Conservation (phyloP, 92 coral and sea anemone species). For the Ricordea florida region DNA sequence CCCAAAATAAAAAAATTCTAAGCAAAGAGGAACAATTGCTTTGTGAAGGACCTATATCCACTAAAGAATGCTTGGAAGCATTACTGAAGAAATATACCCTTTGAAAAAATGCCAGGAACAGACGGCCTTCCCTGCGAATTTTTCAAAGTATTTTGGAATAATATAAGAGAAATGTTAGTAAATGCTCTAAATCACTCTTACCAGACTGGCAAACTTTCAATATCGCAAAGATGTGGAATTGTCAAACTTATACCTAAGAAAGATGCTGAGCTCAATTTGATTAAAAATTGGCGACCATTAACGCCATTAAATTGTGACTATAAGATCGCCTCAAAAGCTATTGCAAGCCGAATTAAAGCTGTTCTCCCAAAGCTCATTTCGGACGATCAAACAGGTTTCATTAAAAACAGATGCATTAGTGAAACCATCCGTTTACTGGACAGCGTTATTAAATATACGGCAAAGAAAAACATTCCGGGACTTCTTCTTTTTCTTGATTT, state of each 20-base stretch:
- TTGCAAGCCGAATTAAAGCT: neutral
- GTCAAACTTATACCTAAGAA: too few species aligned
- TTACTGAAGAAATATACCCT: neutral
- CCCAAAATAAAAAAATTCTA: too few species aligned
- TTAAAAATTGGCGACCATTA: neutral
- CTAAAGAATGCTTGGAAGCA: too few species aligned
- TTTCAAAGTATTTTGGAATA: too few species aligned
- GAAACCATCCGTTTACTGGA: neutral
- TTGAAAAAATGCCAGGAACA: too few species aligned
- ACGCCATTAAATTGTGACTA: neutral
- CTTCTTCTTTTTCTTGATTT: too few species aligned
- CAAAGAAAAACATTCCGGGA: too few species aligned
- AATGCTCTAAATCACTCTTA: too few species aligned
- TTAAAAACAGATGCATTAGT: neutral
- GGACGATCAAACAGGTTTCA: neutral
- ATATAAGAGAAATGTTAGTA: too few species aligned
- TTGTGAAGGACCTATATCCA: neutral
- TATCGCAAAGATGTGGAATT: too few species aligned
- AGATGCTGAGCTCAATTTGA: neutral
- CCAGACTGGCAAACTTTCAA: too few species aligned
- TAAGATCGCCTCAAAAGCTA: neutral
- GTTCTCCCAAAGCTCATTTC: neutral
- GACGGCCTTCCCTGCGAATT: too few species aligned
- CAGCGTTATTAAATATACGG: neutral
- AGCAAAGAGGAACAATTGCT: neutral